Evolutionary conservation across 2,113 vertebrate species (phyloP), one percentile per base, ranked within the genome.

Genomic region (Antidorcas marsupialis): DNA sequence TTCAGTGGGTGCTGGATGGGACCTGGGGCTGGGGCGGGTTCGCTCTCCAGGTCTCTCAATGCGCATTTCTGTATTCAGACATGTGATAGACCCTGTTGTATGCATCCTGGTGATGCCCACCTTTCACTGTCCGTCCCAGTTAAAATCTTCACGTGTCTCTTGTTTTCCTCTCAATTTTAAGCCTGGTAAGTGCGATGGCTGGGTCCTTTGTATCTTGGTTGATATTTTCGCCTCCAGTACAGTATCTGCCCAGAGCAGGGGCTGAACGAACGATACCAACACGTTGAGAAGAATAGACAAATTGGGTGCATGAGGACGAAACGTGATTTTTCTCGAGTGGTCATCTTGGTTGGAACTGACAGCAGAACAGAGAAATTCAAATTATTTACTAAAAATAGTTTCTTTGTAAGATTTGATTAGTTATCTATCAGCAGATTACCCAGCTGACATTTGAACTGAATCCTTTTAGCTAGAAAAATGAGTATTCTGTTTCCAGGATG

Each of bases 261-360:
- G 3, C 36, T 30, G 43, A 9, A 3, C 7, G 11, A 53, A 19
- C 1, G n/a, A 30, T 1, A 2, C 2, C 28, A 7, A 0, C 0
- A 21, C 1, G 0, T 0, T 1, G 27, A 43, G 53, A 62, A 27
- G 25, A 60, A 3, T 5, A 8, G n/a, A 19, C 2, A 2, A 5
- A 19, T 43, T 50, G 1, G 60, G 50, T 15, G 50, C 27, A 0
- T 16, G 15, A n/a, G 52, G 52, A 87, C 2, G 5, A 36, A 28
- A 28, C 9, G 3, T 5, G 19, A 14, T 36, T 78, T 52, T 0
- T 27, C 52, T 39, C 7, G n/a, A 71, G 17, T 62, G 55, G 47
- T 11, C 33, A 0, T 89, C 27, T 33, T 12, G 39, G 6, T 45
- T 52, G 60, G 89, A 53, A 59, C 30, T 47, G 79, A 21, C 21